These are phyloP conservation scores for Silurus aristotelis DNA, from an alignment of 2,797 vertebrate genomes.

Conservation along the genomic window DNA sequence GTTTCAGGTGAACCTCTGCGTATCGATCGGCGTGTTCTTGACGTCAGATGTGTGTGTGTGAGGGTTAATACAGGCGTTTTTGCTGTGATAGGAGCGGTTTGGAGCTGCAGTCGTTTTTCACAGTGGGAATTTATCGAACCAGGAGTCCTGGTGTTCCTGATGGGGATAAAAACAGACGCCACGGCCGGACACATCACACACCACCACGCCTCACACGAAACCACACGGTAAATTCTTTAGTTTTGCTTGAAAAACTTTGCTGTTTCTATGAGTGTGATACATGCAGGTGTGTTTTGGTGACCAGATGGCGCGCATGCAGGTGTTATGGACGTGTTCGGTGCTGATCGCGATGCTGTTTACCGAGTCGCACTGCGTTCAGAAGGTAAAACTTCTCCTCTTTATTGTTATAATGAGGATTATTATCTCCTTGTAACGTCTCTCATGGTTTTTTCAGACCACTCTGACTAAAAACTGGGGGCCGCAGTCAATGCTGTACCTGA, in stretches of 20 bases:
- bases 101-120: conserved; percentile 44
- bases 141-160: conserved; percentile 53
- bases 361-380: conserved; percentile 63
- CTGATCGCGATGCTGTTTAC: conserved; percentile 61
- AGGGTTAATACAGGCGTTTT: conserved; percentile 66
- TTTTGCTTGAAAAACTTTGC: background rate
- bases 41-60: conserved; percentile 67
- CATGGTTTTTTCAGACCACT: conserved; percentile 51
- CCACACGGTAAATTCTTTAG: conserved; percentile 55
- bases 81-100: conserved; percentile 58
- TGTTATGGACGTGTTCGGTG: conserved; percentile 65
- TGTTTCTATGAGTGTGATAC: background rate
- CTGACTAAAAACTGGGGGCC: conserved; percentile 76
- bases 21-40: conserved; percentile 67
- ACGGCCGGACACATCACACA: conserved; percentile 47
- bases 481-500: conserved; percentile 81
- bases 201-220: conserved; percentile 41
- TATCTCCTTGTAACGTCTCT: background rate
- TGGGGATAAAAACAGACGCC: conserved; percentile 64
- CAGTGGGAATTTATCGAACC: conserved; percentile 67
- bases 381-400: conserved; percentile 61
- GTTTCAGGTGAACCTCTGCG: conserved; percentile 37
- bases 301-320: conserved; percentile 60
- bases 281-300: background rate
- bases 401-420: background rate